Conservation (phyloP, 2,113 vertebrate species). For the Turdus rufiventris region DNA sequence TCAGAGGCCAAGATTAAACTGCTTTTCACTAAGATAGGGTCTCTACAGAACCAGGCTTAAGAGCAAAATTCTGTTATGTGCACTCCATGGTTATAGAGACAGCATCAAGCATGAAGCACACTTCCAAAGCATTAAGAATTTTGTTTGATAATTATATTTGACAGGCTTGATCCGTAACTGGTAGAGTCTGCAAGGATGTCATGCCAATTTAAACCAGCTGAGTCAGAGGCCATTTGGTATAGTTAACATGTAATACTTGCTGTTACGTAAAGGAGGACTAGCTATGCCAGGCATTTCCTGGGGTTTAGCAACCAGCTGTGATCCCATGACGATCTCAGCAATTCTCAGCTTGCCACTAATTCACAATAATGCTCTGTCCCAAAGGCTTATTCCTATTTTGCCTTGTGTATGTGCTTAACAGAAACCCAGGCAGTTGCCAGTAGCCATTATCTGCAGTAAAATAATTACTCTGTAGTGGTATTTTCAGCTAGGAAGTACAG, state of each 20-base stretch:
- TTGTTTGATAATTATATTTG: background rate
- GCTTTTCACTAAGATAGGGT: background rate
- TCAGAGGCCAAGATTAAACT: background rate
- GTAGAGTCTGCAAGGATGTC: background rate
- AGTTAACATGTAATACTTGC: background rate
- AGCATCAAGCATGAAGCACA: background rate
- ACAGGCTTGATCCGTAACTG: background rate
- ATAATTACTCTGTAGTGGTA: background rate
- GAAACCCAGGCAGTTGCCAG: background rate
- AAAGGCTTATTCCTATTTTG: background rate
- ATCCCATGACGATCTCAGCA: slow-evolving; percentile 13
- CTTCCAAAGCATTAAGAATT: background rate
- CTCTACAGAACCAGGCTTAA: background rate
- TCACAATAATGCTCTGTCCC: slow-evolving; percentile 5
- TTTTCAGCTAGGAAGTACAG: background rate
- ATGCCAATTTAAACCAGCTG: background rate
- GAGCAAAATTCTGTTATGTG: background rate
- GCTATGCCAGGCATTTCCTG: slow-evolving; percentile 51
- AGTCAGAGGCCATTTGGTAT: background rate
- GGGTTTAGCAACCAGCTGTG: slow-evolving; percentile 45
- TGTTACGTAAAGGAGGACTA: background rate
- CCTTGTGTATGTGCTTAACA: background rate
- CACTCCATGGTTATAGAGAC: background rate
- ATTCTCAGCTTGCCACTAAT: slow-evolving; percentile 34
- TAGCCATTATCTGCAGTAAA: background rate